Percentiles rank a stretch among this genome's conserved stretches.
Conservation (phyloP, 1,140 invertebrate species). For the Monomorium pharaonis region DNA sequence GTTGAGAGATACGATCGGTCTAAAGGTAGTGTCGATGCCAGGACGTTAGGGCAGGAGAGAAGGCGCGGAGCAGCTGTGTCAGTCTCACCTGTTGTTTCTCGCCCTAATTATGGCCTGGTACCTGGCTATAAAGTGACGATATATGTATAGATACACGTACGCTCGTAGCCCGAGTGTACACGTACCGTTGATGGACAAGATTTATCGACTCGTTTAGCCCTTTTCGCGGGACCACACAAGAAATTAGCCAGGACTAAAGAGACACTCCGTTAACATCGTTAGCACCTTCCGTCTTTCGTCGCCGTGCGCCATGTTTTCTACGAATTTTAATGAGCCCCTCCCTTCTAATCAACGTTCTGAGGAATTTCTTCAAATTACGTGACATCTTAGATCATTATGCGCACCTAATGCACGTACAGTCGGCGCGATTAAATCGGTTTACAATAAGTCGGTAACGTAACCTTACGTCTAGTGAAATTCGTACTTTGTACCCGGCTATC, state of each 20-base stretch:
- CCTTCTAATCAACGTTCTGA: not conserved
- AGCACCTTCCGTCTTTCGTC: slow-evolving; percentile 48
- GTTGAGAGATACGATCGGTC: slow-evolving; percentile 37
- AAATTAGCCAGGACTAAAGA: slow-evolving; percentile 63
- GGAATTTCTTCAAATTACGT: not conserved
- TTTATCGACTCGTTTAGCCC: slow-evolving; percentile 69
- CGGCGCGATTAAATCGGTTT: not conserved
- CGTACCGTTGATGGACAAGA: slow-evolving; percentile 53
- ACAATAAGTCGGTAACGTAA: not conserved
- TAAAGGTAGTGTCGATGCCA: slow-evolving; percentile 18
- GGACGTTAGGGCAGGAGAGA: slow-evolving; percentile 42
- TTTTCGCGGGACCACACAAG: slow-evolving; percentile 65
- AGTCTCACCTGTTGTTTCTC: slow-evolving; percentile 72
- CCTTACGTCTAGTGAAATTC: not conserved
- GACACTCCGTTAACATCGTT: slow-evolving; percentile 59
- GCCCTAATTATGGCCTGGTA: slow-evolving; percentile 64
- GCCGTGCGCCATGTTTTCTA: not conserved
- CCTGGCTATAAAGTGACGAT: slow-evolving; percentile 62
- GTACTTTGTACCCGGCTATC: not conserved
- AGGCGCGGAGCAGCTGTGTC: slow-evolving; percentile 64
- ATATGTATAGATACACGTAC: slow-evolving; percentile 19
- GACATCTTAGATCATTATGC: not conserved
- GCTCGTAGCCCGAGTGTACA: slow-evolving; percentile 1
- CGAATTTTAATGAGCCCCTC: not conserved
- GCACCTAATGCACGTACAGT: not conserved